phyloP scores from a whole-genome alignment of 2,797 vertebrate genomes.

The Hypotaenidia philippensis region DNA sequence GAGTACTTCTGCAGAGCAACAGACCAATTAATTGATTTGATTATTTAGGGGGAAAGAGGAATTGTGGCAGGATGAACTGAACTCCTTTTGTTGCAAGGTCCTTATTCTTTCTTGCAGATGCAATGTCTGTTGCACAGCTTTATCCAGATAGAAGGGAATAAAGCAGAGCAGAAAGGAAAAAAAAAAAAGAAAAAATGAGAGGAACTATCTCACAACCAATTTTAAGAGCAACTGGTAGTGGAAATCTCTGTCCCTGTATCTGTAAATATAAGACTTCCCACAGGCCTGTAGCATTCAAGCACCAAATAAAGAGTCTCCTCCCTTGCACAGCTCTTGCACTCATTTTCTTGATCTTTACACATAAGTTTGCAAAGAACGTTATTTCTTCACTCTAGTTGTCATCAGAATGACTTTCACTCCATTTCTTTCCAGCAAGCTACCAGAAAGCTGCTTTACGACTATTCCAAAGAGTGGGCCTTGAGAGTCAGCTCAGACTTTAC shows the following conservation, averaged over 20 bases:
- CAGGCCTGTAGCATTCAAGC: not conserved
- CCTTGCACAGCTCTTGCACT: not conserved
- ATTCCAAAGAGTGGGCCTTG: not conserved
- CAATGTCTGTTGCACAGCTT: not conserved
- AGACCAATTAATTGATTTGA: not conserved
- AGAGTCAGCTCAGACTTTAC: not conserved
- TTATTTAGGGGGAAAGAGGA: not conserved
- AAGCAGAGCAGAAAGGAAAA: not conserved
- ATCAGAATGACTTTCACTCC: not conserved
- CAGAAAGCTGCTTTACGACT: conserved; percentile 8
- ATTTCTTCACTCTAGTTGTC: conserved; percentile 28
- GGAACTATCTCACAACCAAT: not conserved
- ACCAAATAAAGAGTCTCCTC: not conserved
- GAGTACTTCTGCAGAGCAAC: not conserved
- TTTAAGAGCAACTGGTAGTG: not conserved
- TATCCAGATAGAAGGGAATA: not conserved
- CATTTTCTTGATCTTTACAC: not conserved
- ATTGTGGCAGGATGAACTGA: not conserved
- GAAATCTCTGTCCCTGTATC: not conserved
- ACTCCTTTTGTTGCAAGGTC: not conserved
- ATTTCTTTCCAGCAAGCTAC: not conserved
- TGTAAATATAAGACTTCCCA: not conserved
- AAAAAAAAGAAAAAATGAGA: not conserved
- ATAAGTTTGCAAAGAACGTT: not conserved
- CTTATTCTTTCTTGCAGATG: not conserved